Evolutionary conservation across 2,888 invertebrate species (phyloP).

Genomic region (Drosophila subquinaria): DNA sequence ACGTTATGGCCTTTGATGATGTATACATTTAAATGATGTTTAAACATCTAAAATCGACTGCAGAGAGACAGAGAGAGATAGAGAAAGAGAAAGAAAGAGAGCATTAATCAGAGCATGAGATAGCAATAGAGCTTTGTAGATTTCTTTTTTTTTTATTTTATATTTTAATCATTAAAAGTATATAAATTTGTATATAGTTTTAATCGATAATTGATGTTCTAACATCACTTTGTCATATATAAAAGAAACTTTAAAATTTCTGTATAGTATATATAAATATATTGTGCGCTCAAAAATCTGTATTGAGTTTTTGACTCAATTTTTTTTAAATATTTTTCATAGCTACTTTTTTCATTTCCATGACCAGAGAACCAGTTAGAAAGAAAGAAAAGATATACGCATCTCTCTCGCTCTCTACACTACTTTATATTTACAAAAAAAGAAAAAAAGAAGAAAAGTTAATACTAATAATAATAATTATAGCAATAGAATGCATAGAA

Average conservation of each 20-base stretch:
- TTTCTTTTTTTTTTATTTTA: slow-evolving; percentile 1
- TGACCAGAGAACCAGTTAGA: neutral
- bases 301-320: too few relatives aligned
- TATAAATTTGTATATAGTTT: neutral
- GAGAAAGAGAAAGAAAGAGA: slow-evolving; percentile 11
- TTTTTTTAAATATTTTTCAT: neutral
- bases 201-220: neutral
- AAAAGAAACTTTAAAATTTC: too few relatives aligned
- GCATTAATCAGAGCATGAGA: slow-evolving; percentile 3
- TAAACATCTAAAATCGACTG: neutral
- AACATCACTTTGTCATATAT: too few relatives aligned
- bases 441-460: neutral
- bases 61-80: slow-evolving; percentile 10
- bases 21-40: neutral
- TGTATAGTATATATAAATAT: too few relatives aligned
- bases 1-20: slow-evolving; percentile 8
- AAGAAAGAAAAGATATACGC: neutral
- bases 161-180: slow-evolving; percentile 5
- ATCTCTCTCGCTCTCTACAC: slow-evolving; percentile 1
- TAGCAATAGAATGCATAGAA: slow-evolving; percentile 17
- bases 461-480: slow-evolving; percentile 7
- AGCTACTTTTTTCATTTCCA: neutral
- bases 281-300: too few relatives aligned
- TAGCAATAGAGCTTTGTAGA: slow-evolving; percentile 10
- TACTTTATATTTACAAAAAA: neutral